Conservation (phyloP, 2,888 invertebrate species). For the Antheraea yamamai region DNA sequence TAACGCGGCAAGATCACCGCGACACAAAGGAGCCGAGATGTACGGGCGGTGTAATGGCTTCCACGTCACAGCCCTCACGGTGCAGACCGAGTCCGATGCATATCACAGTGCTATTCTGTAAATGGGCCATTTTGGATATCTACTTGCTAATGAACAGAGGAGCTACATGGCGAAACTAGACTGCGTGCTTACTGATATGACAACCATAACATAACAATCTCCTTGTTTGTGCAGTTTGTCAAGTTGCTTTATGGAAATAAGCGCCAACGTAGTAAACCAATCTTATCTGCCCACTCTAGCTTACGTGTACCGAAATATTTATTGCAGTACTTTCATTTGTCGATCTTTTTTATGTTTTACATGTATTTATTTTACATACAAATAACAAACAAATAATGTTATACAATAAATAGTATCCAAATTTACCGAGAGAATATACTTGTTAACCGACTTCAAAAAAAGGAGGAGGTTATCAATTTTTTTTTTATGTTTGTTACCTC, state of each 20-base stretch:
- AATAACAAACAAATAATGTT: neutral
- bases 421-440: too few relatives aligned
- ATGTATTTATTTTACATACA: neutral
- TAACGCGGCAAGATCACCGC: constrained; percentile 72
- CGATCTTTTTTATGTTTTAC: neutral
- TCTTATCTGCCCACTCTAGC: neutral
- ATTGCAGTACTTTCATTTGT: neutral
- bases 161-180: constrained; percentile 67
- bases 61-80: constrained; percentile 60
- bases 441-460: too few relatives aligned
- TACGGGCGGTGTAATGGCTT: constrained; percentile 72
- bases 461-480: too few relatives aligned
- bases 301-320: neutral
- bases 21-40: constrained; percentile 78
- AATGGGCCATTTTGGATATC: constrained; percentile 80
- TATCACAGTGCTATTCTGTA: constrained; percentile 77
- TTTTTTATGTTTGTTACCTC: too few relatives aligned
- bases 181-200: constrained; percentile 72
- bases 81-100: constrained; percentile 73
- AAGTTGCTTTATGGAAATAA: constrained; percentile 59
- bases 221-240: constrained; percentile 59
- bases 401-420: neutral
- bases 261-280: constrained; percentile 21
- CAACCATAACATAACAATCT: constrained; percentile 60
- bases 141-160: constrained; percentile 78